These are phyloP conservation scores for Rhinopithecus roxellana DNA, from an alignment of 2,113 vertebrate genomes.

Conservation along the genomic window DNA sequence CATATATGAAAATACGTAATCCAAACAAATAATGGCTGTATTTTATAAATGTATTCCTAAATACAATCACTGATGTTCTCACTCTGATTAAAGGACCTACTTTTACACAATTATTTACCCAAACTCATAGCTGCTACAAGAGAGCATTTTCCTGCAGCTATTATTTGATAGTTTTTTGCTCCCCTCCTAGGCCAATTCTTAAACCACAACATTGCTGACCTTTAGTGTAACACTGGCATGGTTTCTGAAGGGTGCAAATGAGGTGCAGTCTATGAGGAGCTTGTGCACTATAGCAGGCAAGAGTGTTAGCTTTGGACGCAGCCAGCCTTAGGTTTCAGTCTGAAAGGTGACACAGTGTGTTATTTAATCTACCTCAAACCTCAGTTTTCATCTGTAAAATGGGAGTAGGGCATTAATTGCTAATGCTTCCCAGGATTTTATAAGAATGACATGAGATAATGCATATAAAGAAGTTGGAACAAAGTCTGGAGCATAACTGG, in stretches of 20 bases:
- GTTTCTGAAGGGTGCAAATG: not conserved
- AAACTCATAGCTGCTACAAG: not conserved
- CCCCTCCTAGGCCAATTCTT: not conserved
- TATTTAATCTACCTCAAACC: not conserved
- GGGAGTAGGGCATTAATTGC: not conserved
- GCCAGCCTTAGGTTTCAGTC: not conserved
- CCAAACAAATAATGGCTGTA: not conserved
- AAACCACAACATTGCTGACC: not conserved
- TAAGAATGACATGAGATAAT: slow-evolving; percentile 22
- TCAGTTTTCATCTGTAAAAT: not conserved
- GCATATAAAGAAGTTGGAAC: not conserved
- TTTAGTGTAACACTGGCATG: not conserved
- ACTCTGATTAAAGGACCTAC: not conserved
- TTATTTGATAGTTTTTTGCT: not conserved
- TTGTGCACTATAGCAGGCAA: not conserved
- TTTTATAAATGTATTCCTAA: not conserved
- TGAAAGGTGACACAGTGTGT: not conserved
- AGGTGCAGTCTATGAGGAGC: not conserved
- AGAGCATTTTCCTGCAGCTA: not conserved
- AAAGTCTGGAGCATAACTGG: not conserved
- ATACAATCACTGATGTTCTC: not conserved
- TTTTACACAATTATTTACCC: not conserved
- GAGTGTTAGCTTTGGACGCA: not conserved
- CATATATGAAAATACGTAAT: not conserved
- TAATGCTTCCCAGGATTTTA: not conserved